Conservation (phyloP, 2,113 vertebrate species). For the Bungarus multicinctus region DNA sequence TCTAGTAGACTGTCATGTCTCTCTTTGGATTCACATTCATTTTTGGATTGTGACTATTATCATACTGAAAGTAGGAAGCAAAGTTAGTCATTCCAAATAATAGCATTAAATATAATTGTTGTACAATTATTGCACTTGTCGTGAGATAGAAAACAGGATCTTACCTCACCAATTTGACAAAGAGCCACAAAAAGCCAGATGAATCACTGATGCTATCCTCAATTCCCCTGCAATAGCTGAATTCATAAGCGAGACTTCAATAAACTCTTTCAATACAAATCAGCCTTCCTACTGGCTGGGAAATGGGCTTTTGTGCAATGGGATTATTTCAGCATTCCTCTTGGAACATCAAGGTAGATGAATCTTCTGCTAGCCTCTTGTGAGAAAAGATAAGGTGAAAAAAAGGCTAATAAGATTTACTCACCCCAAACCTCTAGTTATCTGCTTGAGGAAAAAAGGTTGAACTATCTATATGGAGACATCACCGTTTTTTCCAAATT, state of each 20-base stretch:
- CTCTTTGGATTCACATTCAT: background rate
- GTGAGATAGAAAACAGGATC: background rate
- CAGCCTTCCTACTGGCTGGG: background rate
- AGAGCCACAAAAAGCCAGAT: background rate
- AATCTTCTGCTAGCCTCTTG: slow-evolving; percentile 62
- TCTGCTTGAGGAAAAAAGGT: slow-evolving; percentile 76
- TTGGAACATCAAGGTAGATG: slow-evolving; percentile 18
- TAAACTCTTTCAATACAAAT: background rate
- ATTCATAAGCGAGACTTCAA: background rate
- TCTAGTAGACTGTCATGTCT: background rate
- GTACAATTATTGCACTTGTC: background rate
- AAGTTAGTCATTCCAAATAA: background rate
- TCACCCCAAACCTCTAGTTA: slow-evolving; percentile 76
- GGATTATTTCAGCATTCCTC: slow-evolving; percentile 34
- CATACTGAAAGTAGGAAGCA: background rate
- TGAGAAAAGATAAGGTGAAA: slow-evolving; percentile 62
- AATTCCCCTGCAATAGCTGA: background rate
- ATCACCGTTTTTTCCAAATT: slow-evolving; percentile 75
- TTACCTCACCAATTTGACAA: background rate
- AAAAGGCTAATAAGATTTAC: slow-evolving; percentile 77
- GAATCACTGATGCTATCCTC: background rate
- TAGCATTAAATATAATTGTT: background rate
- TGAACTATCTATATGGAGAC: slow-evolving; percentile 74
- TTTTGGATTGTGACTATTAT: background rate
- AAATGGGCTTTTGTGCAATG: background rate